Evolutionary conservation across 1,140 invertebrate genomes (phyloP).

Genomic region (Zaprionus africanus): DNA sequence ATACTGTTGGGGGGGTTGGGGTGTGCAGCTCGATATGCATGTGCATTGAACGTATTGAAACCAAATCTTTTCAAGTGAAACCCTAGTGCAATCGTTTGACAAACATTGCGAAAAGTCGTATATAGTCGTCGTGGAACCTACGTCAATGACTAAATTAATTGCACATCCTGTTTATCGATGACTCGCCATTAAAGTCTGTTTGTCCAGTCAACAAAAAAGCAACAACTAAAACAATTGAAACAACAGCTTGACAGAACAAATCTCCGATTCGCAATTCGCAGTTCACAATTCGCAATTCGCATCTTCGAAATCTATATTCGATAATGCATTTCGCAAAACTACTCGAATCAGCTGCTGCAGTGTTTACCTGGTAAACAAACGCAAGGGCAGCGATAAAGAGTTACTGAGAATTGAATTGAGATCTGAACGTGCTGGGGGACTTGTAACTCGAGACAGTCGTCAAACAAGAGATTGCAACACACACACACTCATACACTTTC

Average conservation of each 20-base stretch:
- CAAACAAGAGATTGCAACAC: not conserved
- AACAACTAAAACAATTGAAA: constrained; percentile 30
- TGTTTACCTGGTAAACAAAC: constrained; percentile 31
- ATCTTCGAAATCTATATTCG: constrained; percentile 40
- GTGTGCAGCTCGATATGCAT: not conserved
- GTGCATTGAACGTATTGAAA: constrained; percentile 4
- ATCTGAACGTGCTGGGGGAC: not conserved
- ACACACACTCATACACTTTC: not conserved
- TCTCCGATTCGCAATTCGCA: not conserved
- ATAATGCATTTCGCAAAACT: constrained; percentile 34
- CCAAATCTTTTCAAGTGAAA: constrained; percentile 10
- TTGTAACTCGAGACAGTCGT: not conserved
- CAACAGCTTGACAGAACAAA: constrained; percentile 12
- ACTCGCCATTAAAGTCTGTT: constrained; percentile 58
- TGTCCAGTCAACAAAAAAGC: constrained; percentile 19
- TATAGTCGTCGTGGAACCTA: constrained; percentile 4
- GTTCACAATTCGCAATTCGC: not conserved
- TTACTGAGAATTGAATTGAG: constrained; percentile 13
- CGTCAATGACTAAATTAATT: constrained; percentile 67
- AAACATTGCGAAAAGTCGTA: constrained; percentile 36
- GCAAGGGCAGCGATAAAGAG: constrained; percentile 9
- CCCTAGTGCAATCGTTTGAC: constrained; percentile 1
- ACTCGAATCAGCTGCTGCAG: constrained; percentile 23
- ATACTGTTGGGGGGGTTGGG: not conserved
- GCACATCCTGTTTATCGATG: constrained; percentile 62